phyloP scores from a whole-genome alignment of 1,140 invertebrate species.

The Macrocentrus cingulum region DNA sequence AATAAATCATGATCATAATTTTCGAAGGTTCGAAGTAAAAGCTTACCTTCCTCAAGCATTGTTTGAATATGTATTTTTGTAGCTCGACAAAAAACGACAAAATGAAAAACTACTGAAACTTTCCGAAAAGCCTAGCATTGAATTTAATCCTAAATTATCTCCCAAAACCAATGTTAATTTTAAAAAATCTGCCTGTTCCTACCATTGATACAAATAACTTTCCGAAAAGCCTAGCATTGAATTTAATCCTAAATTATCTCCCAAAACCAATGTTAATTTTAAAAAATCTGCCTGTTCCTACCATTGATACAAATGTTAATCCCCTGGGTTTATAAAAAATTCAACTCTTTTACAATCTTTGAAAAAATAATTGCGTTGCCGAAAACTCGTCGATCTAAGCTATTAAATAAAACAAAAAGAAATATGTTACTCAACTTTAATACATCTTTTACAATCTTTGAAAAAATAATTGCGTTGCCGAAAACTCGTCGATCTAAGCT shows the following conservation, averaged over 20 bases:
- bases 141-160: no score
- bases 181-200: no score
- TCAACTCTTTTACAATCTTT: conserved; percentile 35
- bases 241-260: conserved; percentile 47
- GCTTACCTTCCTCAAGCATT: conserved; percentile 29
- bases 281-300: conserved; percentile 31
- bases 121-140: no score
- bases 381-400: conserved; percentile 32
- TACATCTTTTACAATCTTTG: conserved; percentile 25
- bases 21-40: conserved; percentile 24
- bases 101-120: conserved; percentile 36
- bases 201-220: no score
- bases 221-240: conserved; percentile 39
- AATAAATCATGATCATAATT: conserved; percentile 16
- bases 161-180: no score
- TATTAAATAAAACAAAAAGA: conserved; percentile 37
- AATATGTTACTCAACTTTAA: conserved; percentile 39
- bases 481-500: conserved; percentile 32
- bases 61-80: conserved; percentile 27
- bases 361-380: conserved; percentile 35
- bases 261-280: conserved; percentile 35
- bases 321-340: conserved; percentile 32
- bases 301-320: conserved; percentile 29
- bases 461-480: conserved; percentile 35
- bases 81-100: conserved; percentile 42